These are phyloP conservation scores for Kryptolebias marmoratus DNA, from an alignment of 2,113 vertebrate genomes.

Conservation along the genomic window DNA sequence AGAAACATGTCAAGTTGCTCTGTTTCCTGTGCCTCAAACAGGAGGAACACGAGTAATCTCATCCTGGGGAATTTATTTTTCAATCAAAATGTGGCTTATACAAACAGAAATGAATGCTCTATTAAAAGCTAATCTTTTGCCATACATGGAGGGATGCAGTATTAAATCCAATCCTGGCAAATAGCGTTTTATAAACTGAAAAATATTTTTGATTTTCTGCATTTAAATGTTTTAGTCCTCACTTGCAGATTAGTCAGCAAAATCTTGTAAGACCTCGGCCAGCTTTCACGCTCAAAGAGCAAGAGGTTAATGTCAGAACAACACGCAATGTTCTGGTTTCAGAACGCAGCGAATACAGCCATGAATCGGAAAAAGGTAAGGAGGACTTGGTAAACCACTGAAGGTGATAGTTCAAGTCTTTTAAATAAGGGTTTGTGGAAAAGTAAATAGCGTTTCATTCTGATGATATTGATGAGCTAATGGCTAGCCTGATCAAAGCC, in stretches of 20 bases:
- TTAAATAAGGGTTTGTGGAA: too few species aligned
- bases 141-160: background rate
- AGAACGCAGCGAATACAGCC: background rate
- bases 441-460: too few species aligned
- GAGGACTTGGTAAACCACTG: background rate
- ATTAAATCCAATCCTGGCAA: background rate
- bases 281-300: background rate
- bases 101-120: constrained; percentile 7
- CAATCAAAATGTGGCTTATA: constrained; percentile 19
- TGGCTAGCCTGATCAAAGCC: too few species aligned
- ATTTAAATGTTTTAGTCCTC: too few species aligned
- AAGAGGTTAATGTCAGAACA: background rate
- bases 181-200: too few species aligned
- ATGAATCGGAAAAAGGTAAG: background rate
- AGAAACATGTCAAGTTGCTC: constrained; percentile 19
- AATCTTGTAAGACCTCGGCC: background rate
- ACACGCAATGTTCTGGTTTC: too few species aligned
- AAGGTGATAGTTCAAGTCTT: background rate
- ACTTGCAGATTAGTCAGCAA: background rate
- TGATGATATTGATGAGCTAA: too few species aligned
- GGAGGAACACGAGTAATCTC: constrained; percentile 16
- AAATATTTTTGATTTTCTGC: too few species aligned
- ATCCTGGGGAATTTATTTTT: constrained; percentile 12
- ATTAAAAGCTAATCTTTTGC: constrained; percentile 5
- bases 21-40: constrained; percentile 17